Evolutionary conservation across 2,113 vertebrate genomes (phyloP).

Genomic region (Odocoileus virginianus): DNA sequence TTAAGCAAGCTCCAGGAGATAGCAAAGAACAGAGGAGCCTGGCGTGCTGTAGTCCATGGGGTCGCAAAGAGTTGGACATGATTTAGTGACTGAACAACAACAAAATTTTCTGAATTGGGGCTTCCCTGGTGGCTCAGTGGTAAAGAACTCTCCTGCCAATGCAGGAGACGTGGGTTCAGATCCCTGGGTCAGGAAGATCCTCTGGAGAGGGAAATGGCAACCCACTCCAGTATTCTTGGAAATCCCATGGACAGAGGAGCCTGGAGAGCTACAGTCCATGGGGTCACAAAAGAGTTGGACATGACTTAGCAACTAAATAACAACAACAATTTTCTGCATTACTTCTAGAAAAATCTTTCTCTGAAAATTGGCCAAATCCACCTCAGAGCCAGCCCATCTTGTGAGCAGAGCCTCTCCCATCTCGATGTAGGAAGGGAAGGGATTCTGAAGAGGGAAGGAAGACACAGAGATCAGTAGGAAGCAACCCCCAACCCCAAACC

Average conservation of each 20-base stretch:
- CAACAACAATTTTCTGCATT: background rate
- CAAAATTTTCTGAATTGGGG: too few relatives aligned
- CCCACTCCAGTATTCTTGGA: background rate
- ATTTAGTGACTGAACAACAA: too few relatives aligned
- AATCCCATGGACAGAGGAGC: background rate
- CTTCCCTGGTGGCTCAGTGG: too few relatives aligned
- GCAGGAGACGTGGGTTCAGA: too few relatives aligned
- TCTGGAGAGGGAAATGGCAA: background rate
- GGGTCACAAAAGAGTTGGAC: background rate
- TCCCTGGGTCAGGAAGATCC: background rate
- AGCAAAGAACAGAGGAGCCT: too few relatives aligned
- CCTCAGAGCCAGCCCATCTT: background rate
- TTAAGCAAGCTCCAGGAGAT: too few relatives aligned
- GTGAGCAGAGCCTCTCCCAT: background rate
- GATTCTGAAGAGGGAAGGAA: background rate
- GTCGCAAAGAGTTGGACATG: too few relatives aligned
- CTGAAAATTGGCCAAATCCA: background rate
- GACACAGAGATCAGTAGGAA: background rate
- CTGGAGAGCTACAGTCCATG: background rate
- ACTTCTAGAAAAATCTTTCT: background rate
- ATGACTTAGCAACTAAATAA: background rate
- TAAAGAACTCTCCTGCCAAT: too few relatives aligned
- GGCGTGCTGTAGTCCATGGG: too few relatives aligned
- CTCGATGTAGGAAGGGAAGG: background rate
- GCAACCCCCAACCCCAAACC: accelerated